Evolutionary conservation across 2,888 invertebrate species (phyloP).

Genomic region (Scaptomyza tumidula): DNA sequence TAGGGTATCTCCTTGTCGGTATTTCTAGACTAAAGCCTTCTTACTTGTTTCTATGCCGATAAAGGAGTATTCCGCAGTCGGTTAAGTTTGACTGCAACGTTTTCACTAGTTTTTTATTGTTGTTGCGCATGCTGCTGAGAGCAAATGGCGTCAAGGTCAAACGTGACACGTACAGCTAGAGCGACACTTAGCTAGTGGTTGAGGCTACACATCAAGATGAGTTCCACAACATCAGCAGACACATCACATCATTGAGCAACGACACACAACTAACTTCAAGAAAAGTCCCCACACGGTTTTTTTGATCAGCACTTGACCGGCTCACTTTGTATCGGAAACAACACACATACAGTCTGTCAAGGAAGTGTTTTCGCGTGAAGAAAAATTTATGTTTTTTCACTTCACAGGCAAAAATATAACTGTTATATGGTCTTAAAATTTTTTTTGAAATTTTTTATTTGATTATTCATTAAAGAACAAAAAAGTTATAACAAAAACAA

Average conservation of each 20-base stretch:
- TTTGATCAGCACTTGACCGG: conserved; percentile 48
- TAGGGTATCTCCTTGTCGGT: too few species aligned
- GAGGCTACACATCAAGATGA: conserved; percentile 46
- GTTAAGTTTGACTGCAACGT: background rate
- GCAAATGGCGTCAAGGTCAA: conserved; percentile 66
- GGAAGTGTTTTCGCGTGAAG: too few species aligned
- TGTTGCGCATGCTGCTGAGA: conserved; percentile 25
- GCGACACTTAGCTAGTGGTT: conserved; percentile 52
- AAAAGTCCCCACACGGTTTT: conserved; percentile 26
- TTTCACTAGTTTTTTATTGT: conserved; percentile 29
- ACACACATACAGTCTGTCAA: too few species aligned
- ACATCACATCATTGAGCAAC: conserved; percentile 26
- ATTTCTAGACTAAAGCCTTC: too few species aligned
- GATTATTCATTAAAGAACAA: too few species aligned
- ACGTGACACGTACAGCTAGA: conserved; percentile 68
- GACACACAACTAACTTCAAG: conserved; percentile 25
- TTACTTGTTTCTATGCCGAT: too few species aligned
- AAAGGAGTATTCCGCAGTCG: background rate
- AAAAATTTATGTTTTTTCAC: too few species aligned
- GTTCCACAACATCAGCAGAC: conserved; percentile 17
- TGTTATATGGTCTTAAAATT: too few species aligned
- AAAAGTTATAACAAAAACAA: too few species aligned
- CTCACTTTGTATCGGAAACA: conserved; percentile 10
- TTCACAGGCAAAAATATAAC: too few species aligned
- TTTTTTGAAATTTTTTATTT: too few species aligned